These are phyloP conservation scores for Cynaeus angustus DNA, from an alignment of 2,888 invertebrate genomes.

Conservation along the genomic window DNA sequence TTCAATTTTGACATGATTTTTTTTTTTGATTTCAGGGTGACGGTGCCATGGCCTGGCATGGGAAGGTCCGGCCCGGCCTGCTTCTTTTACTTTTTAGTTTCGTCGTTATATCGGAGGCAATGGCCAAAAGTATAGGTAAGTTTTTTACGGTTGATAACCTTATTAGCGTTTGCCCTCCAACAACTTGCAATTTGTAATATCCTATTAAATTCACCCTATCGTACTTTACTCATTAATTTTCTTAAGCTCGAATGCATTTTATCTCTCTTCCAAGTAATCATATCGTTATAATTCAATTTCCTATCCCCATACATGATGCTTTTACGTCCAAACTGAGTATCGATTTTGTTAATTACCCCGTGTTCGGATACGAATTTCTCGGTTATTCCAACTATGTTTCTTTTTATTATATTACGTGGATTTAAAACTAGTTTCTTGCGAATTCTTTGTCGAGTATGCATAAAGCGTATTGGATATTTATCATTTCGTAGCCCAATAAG, in stretches of 20 bases:
- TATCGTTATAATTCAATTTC: conserved; percentile 39
- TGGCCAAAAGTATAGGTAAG: conserved; percentile 68
- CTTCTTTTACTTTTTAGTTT: conserved; percentile 68
- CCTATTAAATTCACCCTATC: conserved; percentile 21
- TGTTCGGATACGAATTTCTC: conserved; percentile 17
- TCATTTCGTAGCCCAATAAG: conserved; percentile 56
- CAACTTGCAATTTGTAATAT: conserved; percentile 12
- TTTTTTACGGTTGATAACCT: conserved; percentile 22
- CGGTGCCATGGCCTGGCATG: conserved; percentile 72
- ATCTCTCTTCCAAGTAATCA: conserved; percentile 34
- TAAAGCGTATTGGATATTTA: conserved; percentile 57
- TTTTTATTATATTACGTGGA: background rate
- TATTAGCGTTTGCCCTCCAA: background rate
- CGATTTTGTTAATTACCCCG: conserved; percentile 32
- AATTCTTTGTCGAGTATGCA: conserved; percentile 48
- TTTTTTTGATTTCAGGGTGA: conserved; percentile 67
- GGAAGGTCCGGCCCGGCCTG: conserved; percentile 70
- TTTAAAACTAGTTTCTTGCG: background rate
- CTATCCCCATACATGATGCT: conserved; percentile 36
- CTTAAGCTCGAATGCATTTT: conserved; percentile 33
- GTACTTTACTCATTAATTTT: conserved; percentile 37
- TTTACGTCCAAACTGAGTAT: conserved; percentile 30
- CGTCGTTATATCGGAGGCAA: conserved; percentile 68
- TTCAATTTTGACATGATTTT: background rate
- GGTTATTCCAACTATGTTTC: background rate